Evolutionary conservation across 2,113 vertebrate species (phyloP).

Genomic region (Nycticebus coucang): DNA sequence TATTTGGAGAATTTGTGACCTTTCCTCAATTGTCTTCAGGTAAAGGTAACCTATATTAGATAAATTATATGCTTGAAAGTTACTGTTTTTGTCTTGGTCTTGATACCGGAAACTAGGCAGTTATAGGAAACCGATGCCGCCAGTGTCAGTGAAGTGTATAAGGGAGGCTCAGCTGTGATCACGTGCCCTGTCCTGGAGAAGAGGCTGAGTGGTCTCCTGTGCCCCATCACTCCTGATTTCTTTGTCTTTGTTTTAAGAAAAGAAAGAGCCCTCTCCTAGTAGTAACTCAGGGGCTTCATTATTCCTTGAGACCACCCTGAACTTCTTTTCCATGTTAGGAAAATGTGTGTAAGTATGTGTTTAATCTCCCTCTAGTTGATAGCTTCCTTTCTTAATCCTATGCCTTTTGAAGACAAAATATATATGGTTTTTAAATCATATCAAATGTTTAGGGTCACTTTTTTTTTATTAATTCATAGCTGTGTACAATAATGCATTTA

Average conservation of each 20-base stretch:
- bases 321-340: neutral
- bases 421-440: neutral
- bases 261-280: neutral
- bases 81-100: neutral
- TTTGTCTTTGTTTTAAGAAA: neutral
- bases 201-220: neutral
- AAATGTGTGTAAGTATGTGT: neutral
- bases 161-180: neutral
- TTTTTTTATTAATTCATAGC: neutral
- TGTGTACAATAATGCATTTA: too few species aligned
- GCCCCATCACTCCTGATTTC: neutral
- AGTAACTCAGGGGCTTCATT: too few species aligned
- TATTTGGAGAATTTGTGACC: neutral
- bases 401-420: slow-evolving; percentile 5
- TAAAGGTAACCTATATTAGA: neutral
- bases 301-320: neutral
- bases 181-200: neutral
- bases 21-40: neutral
- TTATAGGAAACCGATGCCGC: neutral
- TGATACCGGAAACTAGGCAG: neutral
- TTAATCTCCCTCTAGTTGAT: neutral
- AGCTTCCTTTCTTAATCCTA: neutral
- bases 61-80: neutral
- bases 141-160: neutral
- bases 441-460: neutral